Percentiles rank a stretch among this genome's conserved stretches.
Evolutionary conservation across 2,113 vertebrate species (phyloP).

Genomic region (Tapirus terrestris): DNA sequence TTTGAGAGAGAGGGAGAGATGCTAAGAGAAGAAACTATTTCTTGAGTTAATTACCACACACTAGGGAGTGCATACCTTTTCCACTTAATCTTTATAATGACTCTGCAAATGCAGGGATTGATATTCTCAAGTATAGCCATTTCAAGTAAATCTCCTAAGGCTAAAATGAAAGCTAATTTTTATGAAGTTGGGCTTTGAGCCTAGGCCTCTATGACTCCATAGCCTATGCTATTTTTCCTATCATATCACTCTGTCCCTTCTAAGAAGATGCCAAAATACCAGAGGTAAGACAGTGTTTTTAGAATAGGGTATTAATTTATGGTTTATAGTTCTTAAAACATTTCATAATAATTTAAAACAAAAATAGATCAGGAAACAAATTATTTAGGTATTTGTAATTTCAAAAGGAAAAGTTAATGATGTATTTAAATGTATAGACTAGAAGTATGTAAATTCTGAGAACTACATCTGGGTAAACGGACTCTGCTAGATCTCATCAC

Average conservation of each 20-base stretch:
- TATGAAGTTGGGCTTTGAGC: slow-evolving; percentile 1
- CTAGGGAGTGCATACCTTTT: background rate
- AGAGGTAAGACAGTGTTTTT: slow-evolving; percentile 19
- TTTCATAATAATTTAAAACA: slow-evolving; percentile 44
- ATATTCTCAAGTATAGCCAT: slow-evolving; percentile 28
- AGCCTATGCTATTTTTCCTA: background rate
- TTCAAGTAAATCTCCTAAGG: slow-evolving; percentile 45
- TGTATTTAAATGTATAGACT: background rate
- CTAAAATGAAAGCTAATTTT: slow-evolving; percentile 63
- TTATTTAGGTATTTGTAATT: slow-evolving; percentile 5
- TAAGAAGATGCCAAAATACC: slow-evolving; percentile 31
- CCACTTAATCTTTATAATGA: background rate
- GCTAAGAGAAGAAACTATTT: slow-evolving; percentile 3
- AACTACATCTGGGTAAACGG: background rate
- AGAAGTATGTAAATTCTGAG: background rate
- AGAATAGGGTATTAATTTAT: slow-evolving; percentile 43
- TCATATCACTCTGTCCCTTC: background rate
- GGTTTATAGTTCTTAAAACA: slow-evolving; percentile 41
- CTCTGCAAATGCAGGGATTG: slow-evolving; percentile 1
- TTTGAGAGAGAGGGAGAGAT: background rate
- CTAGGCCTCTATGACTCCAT: background rate
- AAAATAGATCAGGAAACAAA: slow-evolving; percentile 25
- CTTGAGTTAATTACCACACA: background rate
- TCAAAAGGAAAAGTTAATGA: slow-evolving; percentile 27
- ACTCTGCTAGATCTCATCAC: background rate